Evolutionary conservation across 1,140 invertebrate genomes (phyloP), one percentile per base, ranked within the genome.

Genomic region (Apis cerana): DNA sequence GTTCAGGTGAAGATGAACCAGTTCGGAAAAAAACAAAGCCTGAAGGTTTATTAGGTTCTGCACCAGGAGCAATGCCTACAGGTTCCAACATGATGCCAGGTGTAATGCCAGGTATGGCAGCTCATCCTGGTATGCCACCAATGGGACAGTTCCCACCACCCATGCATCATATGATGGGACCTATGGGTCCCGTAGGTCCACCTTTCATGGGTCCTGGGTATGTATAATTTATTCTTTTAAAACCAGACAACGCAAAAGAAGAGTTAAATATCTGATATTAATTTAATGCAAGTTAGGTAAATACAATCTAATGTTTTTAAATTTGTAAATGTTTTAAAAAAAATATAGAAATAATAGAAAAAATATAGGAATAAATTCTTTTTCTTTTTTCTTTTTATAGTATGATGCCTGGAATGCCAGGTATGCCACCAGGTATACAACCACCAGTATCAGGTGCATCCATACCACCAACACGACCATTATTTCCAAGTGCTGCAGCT

Each of bases 1-100:
- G 95, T 79, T 95, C 95, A 62, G 97, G 97, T 75, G 97, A 97
- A 91, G 97, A 98, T 92, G 97, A 97, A 91, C 97, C 97, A 1
- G 95, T 96, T 2, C 95, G 96, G 56, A 97, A 97, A 91, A 97
- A 95, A 92, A 79, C 92, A 13, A 97, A 96, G 92, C 94, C 96
- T 11, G 96, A 96, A 91, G 95, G 95, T 86, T 90, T 96, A 17
- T 85, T 96, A 43, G 95, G 95, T 43, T 94, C 93, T 77, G 95
- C 95, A 11, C 95, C 94, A 65, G 93, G 93, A 62, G 92, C 91
- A 23, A 87, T 94, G 67, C 87, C 94, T 82, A 88, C 95, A 89
- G 78, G 94, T 69, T 94, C 95, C 8, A 95, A 93, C 89, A 94
- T 95, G 91, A 94, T 95, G 92, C 94, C 95, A 58, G 94, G 94